Base-by-base conservation (phyloP, 2,888 invertebrate genomes). In the Noctua comes region DNA sequence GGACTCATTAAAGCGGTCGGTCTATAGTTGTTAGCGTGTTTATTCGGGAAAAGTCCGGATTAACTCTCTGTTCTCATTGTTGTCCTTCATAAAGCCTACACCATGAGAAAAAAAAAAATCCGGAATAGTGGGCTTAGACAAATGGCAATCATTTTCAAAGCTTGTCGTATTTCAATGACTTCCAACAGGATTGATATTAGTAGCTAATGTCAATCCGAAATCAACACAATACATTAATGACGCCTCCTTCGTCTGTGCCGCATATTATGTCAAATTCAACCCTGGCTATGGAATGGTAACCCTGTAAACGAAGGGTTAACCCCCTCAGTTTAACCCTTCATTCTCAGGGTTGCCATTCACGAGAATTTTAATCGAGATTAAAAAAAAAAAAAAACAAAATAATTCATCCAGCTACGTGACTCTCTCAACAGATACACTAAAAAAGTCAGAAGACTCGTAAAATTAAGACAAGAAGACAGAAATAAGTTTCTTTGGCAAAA, bases 401-500 rank as follows among this genome's bases (percentile, higher is more conserved):
- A 27, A 21, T 13, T 13, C 2, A 43, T 18, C n/a, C 0, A 2
- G 8, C n/a, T 5, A 27, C 31, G n/a, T 36, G 8, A n/a, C 27
- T 51, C 0, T n/a, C 27, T 36, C 1, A 18, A 13, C 16, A 64
- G 40, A 3, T 36, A 36, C 5, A 36, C 11, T 54, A 4, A 7
- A n/a, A 59, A 80, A 70, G 43, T 66, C 36, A 65, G 36, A 68
- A 48, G 70, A 31, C 70, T 73, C 73, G 73, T 86, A 77, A 86
- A 66, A 82, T 83, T 83, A 71, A 73, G 70, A 36, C 46, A 27
- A 21, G 64, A 57, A 40, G 40, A 40, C 8, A 40, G 40, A 57
- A 81, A 16, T 66, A 59, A 86, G 51, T 73, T 86, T 71, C 18
- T 48, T 73, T 71, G 36, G 43, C 66, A 59, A 76, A 57, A 83